phyloP scores from a whole-genome alignment of 2,113 vertebrate genomes.

The Danionella cerebrum region DNA sequence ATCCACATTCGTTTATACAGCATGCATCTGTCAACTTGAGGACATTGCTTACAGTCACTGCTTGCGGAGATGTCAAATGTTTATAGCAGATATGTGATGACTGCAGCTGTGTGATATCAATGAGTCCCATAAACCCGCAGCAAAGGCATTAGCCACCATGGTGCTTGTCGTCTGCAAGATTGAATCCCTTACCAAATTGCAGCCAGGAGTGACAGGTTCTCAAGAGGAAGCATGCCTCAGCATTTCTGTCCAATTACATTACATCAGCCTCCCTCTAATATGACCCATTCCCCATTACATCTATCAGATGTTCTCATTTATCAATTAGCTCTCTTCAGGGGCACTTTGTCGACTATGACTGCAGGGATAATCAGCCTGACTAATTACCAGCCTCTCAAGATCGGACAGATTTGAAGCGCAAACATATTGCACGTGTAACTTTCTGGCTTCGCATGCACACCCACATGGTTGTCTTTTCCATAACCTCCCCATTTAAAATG shows the following conservation, averaged over 20 bases:
- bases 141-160: not conserved
- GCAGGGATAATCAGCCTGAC: conserved; percentile 28
- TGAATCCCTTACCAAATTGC: conserved; percentile 8
- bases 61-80: not conserved
- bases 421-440: conserved; percentile 24
- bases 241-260: conserved; percentile 30
- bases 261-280: conserved; percentile 17
- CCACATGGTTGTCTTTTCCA: not conserved
- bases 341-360: conserved; percentile 20
- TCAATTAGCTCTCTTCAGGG: conserved; percentile 30
- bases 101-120: not conserved
- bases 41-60: not conserved
- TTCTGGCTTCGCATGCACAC: not conserved
- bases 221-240: not conserved
- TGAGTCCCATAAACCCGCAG: not conserved
- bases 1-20: not conserved
- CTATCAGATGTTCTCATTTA: conserved; percentile 22
- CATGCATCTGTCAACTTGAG: not conserved
- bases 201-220: conserved; percentile 12
- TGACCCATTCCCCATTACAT: conserved; percentile 17
- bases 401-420: conserved; percentile 30
- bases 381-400: conserved; percentile 28
- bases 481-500: conserved; percentile 13
- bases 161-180: not conserved
- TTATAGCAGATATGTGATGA: not conserved